Conservation (phyloP, 2,113 vertebrate species). For the Sporophila hypoxantha region DNA sequence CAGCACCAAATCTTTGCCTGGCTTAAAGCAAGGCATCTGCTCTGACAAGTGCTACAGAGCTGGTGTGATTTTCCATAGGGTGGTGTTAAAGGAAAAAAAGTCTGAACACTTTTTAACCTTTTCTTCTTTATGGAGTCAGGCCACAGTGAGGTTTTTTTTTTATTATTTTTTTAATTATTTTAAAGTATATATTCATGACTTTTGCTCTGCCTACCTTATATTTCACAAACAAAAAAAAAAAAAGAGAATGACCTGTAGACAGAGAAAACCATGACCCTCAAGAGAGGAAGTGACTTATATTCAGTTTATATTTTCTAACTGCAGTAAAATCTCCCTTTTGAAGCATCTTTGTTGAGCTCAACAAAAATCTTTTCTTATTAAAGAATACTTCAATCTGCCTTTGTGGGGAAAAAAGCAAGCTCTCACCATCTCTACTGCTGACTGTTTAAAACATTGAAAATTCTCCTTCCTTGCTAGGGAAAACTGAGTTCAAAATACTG, state of each 20-base stretch:
- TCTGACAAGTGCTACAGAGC: background rate
- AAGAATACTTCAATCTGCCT: background rate
- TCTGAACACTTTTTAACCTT: background rate
- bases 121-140: background rate
- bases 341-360: background rate
- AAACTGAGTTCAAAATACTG: background rate
- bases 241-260: background rate
- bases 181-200: background rate
- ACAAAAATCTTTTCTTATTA: background rate
- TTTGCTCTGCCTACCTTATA: background rate
- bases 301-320: background rate
- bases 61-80: background rate
- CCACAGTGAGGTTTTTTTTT: accelerated
- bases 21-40: background rate
- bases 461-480: background rate
- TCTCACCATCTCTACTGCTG: background rate
- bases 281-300: background rate
- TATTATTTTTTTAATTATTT: background rate
- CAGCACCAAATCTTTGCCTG: background rate
- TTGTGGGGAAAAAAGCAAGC: background rate
- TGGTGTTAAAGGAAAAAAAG: background rate
- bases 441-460: background rate
- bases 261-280: background rate
- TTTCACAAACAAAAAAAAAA: background rate
- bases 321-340: background rate